Percentiles rank a stretch among this genome's conserved stretches.
Evolutionary conservation across 2,113 vertebrate genomes (phyloP).

Genomic region (Perccottus glenii): DNA sequence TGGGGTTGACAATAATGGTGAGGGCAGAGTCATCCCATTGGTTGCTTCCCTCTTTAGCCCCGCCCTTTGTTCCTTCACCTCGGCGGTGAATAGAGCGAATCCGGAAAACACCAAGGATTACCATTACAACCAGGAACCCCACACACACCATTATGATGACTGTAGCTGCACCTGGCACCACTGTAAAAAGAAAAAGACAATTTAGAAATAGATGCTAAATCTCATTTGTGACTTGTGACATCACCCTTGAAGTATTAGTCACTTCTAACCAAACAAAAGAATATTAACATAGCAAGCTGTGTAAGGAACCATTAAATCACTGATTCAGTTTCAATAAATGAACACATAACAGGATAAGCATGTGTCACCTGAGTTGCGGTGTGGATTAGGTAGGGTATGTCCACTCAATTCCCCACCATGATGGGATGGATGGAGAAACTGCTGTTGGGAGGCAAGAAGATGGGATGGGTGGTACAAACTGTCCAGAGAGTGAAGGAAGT

Average conservation of each 20-base stretch:
- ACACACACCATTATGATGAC: constrained; percentile 98
- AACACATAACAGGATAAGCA: neutral
- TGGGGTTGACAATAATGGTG: constrained; percentile 97
- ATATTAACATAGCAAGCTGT: too few species aligned
- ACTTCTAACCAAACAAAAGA: too few species aligned
- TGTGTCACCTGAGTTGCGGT: constrained; percentile 88
- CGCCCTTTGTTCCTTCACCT: constrained; percentile 66
- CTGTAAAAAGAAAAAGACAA: constrained; percentile 61
- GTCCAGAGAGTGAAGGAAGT: constrained; percentile 91
- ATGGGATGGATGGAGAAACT: constrained; percentile 91
- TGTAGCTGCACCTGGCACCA: constrained; percentile 94
- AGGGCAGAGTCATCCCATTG: constrained; percentile 98
- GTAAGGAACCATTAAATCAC: too few species aligned
- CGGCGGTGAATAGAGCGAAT: constrained; percentile 94
- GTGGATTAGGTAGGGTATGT: constrained; percentile 88
- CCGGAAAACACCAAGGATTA: constrained; percentile 92
- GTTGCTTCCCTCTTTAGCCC: constrained; percentile 84
- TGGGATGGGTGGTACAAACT: constrained; percentile 90
- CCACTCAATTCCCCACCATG: constrained; percentile 90
- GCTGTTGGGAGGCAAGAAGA: constrained; percentile 92
- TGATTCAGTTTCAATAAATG: too few species aligned
- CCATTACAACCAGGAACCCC: constrained; percentile 97
- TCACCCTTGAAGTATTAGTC: too few species aligned
- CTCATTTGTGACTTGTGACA: too few species aligned
- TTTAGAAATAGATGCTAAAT: neutral